Base-by-base conservation (phyloP, 2,113 vertebrate genomes). In the Muntiacus muntjak region DNA sequence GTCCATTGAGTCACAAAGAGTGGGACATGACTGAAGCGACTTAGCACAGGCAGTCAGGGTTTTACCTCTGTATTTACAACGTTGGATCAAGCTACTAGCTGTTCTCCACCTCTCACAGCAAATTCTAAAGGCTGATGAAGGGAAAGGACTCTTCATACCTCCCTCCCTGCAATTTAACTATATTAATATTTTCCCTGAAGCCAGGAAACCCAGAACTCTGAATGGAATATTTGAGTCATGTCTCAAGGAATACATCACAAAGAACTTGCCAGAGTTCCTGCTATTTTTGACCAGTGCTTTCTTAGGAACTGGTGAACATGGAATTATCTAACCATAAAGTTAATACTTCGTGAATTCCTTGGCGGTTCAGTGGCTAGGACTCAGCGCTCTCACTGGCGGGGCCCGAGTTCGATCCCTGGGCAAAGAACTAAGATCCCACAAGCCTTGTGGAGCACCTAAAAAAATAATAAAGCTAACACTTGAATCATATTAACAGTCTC, bases 111-210 rank as follows among this genome's bases (percentile, higher is more conserved):
- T 92, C 15, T 45, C 1, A 2, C 4, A 64, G 86, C n/a, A 84
- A 95, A 79, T 87, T 89, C 33, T 93, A 67, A 92, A 83, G 58
- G 40, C 17, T 19, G 25, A 28, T 19, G 57, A 94, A 43, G 50
- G 76, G 2, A 71, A 62, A 19, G 43, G 17, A 19, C 25, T 30
- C 12, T 74, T 71, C 36, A 7, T 52, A 21, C 10, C 11, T 54
- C 33, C 45, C 19, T 36, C 40, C 47, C 50, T 0, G 0, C 33
- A 79, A 3, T 14, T 94, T 40, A 88, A 76, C 45, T 10, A 21
- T 50, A 52, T 21, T 52, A 36, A 57, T 62, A 33, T 58, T 50
- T 36, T 30, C 79, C 57, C 60, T 40, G 54, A 87, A 30, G 57
- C 62, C 52, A 87, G 84, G 67, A 9, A 11, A n/a, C 36, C 13